Base-by-base conservation (phyloP, 2,113 vertebrate species). In the Rafetus swinhoei region DNA sequence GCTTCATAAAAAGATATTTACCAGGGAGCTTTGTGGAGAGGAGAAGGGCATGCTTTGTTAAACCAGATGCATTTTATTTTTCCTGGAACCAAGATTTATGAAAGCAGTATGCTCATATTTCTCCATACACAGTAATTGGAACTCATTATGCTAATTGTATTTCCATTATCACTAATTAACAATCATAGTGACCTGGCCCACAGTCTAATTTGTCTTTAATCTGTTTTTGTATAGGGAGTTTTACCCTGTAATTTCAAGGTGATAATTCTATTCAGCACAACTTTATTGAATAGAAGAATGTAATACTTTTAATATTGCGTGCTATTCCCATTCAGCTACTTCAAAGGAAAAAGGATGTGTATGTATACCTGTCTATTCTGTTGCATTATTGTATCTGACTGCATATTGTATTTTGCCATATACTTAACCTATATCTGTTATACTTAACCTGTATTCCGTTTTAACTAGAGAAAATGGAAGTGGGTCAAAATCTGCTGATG, bases 81-180 rank as follows among this genome's bases (percentile, higher is more conserved):
- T 97, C 96, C 97, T 98, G 97, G 96, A 97, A 98, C 95, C 81
- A 98, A 98, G 98, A 98, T 98, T 98, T 98, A 98, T 98, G 98
- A 98, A 98, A 98, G 96, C 97, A 97, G 97, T 97, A 96, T 95
- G 97, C 97, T 98, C 98, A 98, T 98, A 98, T 97, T 98, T 98
- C 98, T 98, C 98, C 98, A 98, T 98, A 97, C 98, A 96, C 91
- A 97, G 97, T 98, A 98, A 98, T 98, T 98, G 97, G 97, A 98
- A 98, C 97, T 98, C 98, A 99, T 99, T 99, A 99, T 98, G 98
- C 97, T 97, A 98, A 98, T 98, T 98, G 97, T 97, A 98, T 98
- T 98, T 99, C 97, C 98, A 98, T 98, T 97, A 98, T 97, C 98
- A 98, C 98, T 99, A 99, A 99, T 99, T 99, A 98, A 97, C 98